These are phyloP conservation scores for Myiozetetes cayanensis DNA, from an alignment of 2,113 vertebrate species.

Conservation along the genomic window DNA sequence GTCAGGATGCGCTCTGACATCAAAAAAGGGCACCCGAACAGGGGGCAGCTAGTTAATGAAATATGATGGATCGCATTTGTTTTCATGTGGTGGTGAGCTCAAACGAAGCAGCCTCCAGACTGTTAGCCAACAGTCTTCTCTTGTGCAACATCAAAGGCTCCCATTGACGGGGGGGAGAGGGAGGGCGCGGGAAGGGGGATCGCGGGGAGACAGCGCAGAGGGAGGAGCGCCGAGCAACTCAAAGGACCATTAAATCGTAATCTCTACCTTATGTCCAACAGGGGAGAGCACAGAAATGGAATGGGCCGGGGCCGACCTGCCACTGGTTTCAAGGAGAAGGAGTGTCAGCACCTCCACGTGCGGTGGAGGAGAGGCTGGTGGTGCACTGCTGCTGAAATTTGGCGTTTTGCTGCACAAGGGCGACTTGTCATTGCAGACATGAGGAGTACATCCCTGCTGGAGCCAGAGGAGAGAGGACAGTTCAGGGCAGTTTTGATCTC, in stretches of 20 bases:
- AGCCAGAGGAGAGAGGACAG: background rate
- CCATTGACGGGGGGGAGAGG: conserved; percentile 54
- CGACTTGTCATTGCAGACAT: background rate
- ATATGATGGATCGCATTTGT: conserved; percentile 77
- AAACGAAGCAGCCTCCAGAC: conserved; percentile 77
- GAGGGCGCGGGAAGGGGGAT: conserved; percentile 65
- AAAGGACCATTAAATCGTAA: conserved; percentile 71
- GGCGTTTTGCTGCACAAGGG: background rate
- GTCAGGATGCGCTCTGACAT: conserved; percentile 77
- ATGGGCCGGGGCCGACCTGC: background rate
- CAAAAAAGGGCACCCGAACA: conserved; percentile 73
- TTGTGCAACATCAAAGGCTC: conserved; percentile 81
- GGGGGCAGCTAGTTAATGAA: conserved; percentile 77
- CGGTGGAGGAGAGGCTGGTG: rapidly evolving
- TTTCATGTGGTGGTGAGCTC: conserved; percentile 79
- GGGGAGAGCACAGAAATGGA: conserved; percentile 13
- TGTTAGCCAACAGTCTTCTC: conserved; percentile 80
- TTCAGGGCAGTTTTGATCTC: conserved; percentile 16
- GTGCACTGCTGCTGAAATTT: rapidly evolving
- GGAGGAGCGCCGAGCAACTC: conserved; percentile 63
- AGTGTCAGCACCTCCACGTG: background rate
- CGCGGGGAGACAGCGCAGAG: conserved; percentile 57
- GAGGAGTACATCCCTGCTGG: background rate
- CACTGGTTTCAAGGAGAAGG: background rate
- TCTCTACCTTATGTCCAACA: conserved; percentile 74